Base-by-base conservation (phyloP, 2,797 vertebrate species). In the Silurus aristotelis region DNA sequence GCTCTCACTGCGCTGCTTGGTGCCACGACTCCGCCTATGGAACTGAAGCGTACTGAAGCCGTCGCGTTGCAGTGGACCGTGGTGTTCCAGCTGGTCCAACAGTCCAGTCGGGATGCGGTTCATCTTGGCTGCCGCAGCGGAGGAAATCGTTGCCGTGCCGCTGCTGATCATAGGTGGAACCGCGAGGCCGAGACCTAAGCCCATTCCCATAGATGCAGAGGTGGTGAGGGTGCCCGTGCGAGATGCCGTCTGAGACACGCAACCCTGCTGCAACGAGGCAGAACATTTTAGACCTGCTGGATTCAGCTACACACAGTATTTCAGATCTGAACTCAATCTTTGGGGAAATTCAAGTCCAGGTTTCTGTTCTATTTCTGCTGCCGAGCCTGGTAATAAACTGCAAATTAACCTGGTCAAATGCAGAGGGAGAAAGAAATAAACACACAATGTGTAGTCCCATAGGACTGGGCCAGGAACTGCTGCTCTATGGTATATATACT, bases 41-140 rank as follows among this genome's bases (percentile, higher is more conserved):
- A 99, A 99, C 92, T 99, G 98, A 76, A 99, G 96, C 0, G 98
- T 99, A 90, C 98, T 99, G 93, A 99, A 99, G 88, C 98, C 98
- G 0, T 99, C 98, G 0, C 96, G 96, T 92, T 99, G 97, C 88
- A 98, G 95, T 0, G 98, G 98, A 87, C 99, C 94, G 91, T 99
- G 98, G 90, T 98, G 96, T 93, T 99, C 98, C 78, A 99, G 96
- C 94, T 99, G 98, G 93, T 99, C 98, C 86, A 99, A 92, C 86
- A 99, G 96, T 92, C 97, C 98, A 89, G 97, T 95, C 0, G 98
- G 98, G 89, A 99, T 92, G 84, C 97, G 96, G 87, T 99, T 99
- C 95, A 99, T 99, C 94, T 98, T 98, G 87, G 97, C 97, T 48
- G 97, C 97, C 4, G 97, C 96, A 1, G 94, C 92, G 1, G 95